Evolutionary conservation across 2,113 vertebrate genomes (phyloP).

Genomic region (Psittacus erithacus): DNA sequence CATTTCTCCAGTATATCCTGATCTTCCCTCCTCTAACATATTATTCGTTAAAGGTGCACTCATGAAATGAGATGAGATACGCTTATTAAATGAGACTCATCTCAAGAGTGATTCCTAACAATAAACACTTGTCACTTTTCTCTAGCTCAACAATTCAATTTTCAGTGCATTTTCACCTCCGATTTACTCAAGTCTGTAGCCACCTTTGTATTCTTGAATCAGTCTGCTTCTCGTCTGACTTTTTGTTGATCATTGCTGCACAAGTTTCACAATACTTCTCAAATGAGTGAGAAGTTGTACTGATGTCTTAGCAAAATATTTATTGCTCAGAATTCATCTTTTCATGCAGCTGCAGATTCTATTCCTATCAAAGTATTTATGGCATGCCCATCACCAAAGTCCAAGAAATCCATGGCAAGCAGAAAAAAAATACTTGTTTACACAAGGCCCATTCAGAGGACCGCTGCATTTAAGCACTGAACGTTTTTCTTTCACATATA

Average conservation of each 20-base stretch:
- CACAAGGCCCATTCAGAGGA: neutral
- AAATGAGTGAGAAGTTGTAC: neutral
- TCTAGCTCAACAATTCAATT: neutral
- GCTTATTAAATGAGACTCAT: neutral
- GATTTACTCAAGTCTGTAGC: neutral
- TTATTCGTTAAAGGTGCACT: neutral
- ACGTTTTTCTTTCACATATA: neutral
- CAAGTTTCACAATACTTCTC: neutral
- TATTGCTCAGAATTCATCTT: neutral
- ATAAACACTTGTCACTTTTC: neutral
- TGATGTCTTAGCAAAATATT: conserved; percentile 4
- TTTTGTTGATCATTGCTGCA: neutral
- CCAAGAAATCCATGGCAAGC: neutral
- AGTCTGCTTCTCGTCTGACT: neutral
- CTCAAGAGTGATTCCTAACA: neutral
- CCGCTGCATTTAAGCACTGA: neutral
- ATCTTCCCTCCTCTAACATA: neutral
- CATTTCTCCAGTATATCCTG: neutral
- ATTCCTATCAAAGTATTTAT: conserved; percentile 16
- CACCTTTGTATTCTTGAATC: neutral
- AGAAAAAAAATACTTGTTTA: neutral
- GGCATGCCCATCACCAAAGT: neutral
- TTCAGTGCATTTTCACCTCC: neutral
- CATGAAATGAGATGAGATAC: neutral
- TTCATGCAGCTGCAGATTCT: conserved; percentile 8